Evolutionary conservation across 2,113 vertebrate species (phyloP), one percentile per base, ranked within the genome.

Genomic region (Oncorhynchus mykiss): DNA sequence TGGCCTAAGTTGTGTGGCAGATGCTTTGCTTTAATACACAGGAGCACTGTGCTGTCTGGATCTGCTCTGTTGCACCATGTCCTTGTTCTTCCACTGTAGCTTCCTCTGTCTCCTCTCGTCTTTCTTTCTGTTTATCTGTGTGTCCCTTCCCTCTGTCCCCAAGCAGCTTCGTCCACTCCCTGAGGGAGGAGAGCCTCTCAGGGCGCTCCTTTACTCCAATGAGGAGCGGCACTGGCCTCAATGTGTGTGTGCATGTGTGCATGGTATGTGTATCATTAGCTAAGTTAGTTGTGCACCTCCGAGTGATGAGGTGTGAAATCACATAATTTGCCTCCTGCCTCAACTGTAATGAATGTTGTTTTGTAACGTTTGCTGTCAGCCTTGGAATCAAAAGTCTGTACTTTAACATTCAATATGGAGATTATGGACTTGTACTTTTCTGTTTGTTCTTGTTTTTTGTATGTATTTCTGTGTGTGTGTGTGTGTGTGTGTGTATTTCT

Each of bases 181-280:
- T 82, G 84, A 85, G 80, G 77, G 87, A 89, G 80, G 89, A 84
- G 71, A 73, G 82, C 83, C 76, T 88, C 66, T 83, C 82, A 82
- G 85, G 78, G 65, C 86, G 71, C 1, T 72, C 73, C 66, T 73
- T 87, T 74, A 88, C 88, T 80, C 79, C 84, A 77, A 85, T 92
- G 79, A 92, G 88, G 81, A 87, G 90, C 75, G 91, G 83, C 77
- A 74, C 51, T 83, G 92, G 91, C 84, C 90, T 92, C 77, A 91
- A 80, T 78, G 91, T 92, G 91, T 92, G 92, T 93, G 74, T 78
- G 80, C 86, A 85, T 73, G 74, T n/a, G 59, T 62, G 59, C 11
- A 24, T 39, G 14, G 59, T 22, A 24, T 39, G 14, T 76, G 54
- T 39, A 71, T 74, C 64, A 67, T 68, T 18, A 2, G 39, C 39